Base-by-base conservation (phyloP, 2,888 invertebrate species). In the Sericinus montela region DNA sequence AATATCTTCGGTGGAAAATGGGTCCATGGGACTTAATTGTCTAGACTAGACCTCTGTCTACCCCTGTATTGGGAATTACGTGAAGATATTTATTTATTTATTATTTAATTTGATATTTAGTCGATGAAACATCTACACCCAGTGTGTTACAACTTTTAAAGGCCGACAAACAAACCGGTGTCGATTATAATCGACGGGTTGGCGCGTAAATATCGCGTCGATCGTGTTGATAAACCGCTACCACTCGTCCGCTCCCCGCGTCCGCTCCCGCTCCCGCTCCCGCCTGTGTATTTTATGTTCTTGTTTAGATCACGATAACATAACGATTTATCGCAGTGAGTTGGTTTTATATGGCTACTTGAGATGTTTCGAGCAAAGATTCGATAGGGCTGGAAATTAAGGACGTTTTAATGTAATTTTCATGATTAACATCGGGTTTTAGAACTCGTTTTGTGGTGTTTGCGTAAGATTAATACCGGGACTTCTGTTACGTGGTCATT, bases 141-240 rank as follows among this genome's bases (percentile, higher is more conserved):
- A 54, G 69, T 80, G 66, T 69, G 57, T 54, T 67, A 30, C 65
- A 7, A 13, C 42, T 48, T 49, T 19, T 34, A 11, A 43, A 47
- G 51, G 15, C 35, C 63, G 70, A 74, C 71, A 67, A 78, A 79
- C 80, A 80, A 81, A 79, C 72, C 73, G 75, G 69, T 65, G 62
- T 65, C 69, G 84, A 85, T 86, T 80, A 72, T 75, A 75, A 85
- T 85, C 85, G 74, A 63, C 67, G 56, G 49, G 55, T 58, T 58
- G 56, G 61, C 65, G 66, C 69, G 72, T 75, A 74, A 75, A 73
- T 71, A 72, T 72, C 69, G 63, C 59, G 55, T 47, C 60, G 66
- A 69, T 69, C 56, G 61, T 55, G 61, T 61, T 74, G 81, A 82
- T 80, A 75, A 41, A 56, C 47, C 52, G 61, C 60, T 63, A 57